phyloP scores from a whole-genome alignment of 64 coral and sea anemone genomes.

The Acropora tenuis region DNA sequence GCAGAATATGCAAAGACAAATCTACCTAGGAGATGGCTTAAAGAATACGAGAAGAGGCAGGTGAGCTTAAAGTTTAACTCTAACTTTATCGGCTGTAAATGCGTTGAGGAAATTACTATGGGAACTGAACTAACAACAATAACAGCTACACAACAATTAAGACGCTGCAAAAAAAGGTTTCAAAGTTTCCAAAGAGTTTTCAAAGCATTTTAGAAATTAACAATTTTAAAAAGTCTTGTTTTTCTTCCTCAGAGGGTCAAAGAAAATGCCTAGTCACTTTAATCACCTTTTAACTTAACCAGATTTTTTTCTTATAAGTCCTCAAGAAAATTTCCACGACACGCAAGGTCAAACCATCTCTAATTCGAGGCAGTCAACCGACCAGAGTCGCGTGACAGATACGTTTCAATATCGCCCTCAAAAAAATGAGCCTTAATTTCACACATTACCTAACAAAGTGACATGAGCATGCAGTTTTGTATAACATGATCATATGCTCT shows the following conservation, averaged over 20 bases:
- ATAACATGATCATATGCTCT: not conserved
- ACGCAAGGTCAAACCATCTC: too few relatives aligned
- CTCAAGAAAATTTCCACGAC: too few relatives aligned
- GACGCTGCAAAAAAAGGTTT: not conserved
- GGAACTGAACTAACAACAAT: not conserved
- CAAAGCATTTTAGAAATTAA: not conserved
- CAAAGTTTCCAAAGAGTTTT: not conserved
- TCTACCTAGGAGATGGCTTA: constrained; percentile 22
- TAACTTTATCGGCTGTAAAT: not conserved
- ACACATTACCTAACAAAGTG: not conserved
- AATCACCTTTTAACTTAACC: too few relatives aligned
- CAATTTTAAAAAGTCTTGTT: not conserved
- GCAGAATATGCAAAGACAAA: not conserved
- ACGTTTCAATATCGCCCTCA: too few relatives aligned
- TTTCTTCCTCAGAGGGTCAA: not conserved
- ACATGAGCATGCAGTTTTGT: not conserved
- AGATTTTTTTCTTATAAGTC: too few relatives aligned
- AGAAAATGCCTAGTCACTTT: too few relatives aligned
- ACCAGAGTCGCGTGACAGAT: too few relatives aligned
- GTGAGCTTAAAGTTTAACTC: not conserved
- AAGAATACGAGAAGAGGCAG: constrained; percentile 35
- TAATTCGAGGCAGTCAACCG: too few relatives aligned
- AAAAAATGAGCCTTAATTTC: too few relatives aligned
- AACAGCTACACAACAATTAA: too few relatives aligned
- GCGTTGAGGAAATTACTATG: too few relatives aligned